phyloP scores from a whole-genome alignment of 2,888 invertebrate genomes.

The Clepsis dumicolana region DNA sequence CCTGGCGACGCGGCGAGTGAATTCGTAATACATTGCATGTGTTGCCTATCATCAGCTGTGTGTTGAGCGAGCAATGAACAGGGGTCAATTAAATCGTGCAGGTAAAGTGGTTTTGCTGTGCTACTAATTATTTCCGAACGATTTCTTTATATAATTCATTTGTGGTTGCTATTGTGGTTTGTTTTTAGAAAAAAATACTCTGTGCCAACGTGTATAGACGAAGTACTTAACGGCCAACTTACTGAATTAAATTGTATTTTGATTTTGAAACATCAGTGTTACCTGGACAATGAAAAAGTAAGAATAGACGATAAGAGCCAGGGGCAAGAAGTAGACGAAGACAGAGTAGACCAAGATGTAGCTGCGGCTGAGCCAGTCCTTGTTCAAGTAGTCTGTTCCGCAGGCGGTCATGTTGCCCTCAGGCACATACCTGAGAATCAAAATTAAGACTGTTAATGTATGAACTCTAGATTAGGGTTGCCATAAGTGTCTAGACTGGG shows the following conservation, averaged over 20 bases:
- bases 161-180: too few species aligned
- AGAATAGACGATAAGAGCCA: conserved; percentile 90
- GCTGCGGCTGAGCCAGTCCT: conserved; percentile 88
- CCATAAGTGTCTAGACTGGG: too few species aligned
- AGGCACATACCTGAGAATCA: conserved; percentile 88
- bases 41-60: not conserved
- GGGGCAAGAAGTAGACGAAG: conserved; percentile 89
- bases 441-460: not conserved
- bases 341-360: conserved; percentile 89
- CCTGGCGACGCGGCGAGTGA: not conserved
- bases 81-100: not conserved
- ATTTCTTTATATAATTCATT: too few species aligned
- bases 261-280: too few species aligned
- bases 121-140: too few species aligned
- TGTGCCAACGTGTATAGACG: too few species aligned
- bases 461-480: too few species aligned
- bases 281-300: conserved; percentile 92
- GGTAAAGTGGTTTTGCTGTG: too few species aligned
- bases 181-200: too few species aligned
- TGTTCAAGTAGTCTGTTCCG: conserved; percentile 91
- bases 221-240: too few species aligned
- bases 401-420: conserved; percentile 95
- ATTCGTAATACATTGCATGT: not conserved
- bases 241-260: too few species aligned
- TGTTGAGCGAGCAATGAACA: not conserved